Conservation (phyloP, 2,113 vertebrate genomes). For the Triplophysa tibetana region DNA sequence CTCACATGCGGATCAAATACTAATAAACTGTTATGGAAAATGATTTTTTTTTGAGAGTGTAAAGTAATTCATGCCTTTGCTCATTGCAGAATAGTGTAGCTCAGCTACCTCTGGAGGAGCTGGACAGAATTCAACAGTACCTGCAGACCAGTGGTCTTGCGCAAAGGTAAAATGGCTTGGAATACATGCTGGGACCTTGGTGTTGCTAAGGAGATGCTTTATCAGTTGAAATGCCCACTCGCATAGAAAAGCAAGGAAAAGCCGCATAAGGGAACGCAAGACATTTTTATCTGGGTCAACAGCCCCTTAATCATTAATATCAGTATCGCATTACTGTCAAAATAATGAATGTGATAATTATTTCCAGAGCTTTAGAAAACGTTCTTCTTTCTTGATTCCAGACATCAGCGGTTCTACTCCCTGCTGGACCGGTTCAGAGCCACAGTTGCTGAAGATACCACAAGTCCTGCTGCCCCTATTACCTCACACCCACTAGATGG, state of each 20-base stretch:
- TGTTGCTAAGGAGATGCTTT: background rate
- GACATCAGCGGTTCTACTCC: constrained; percentile 96
- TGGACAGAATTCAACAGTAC: constrained; percentile 90
- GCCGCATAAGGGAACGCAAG: no score
- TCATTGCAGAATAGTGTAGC: constrained; percentile 84
- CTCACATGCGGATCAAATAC: no score
- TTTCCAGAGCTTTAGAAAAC: background rate
- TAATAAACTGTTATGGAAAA: no score
- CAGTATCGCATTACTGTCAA: no score
- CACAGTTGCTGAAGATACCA: constrained; percentile 80
- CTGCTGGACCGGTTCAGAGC: constrained; percentile 96
- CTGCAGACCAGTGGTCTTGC: constrained; percentile 90
- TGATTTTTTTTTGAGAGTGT: no score
- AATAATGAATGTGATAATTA: no score
- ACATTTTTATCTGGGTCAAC: no score
- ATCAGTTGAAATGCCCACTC: background rate
- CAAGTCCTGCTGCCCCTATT: constrained; percentile 80
- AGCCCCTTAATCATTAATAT: no score
- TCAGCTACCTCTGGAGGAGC: constrained; percentile 90
- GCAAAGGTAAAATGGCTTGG: constrained; percentile 76
- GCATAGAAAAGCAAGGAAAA: no score
- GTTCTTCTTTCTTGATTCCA: constrained; percentile 60
- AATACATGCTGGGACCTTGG: background rate
- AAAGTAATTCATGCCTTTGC: constrained; percentile 12
- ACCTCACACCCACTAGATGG: constrained; percentile 92